phyloP scores from a whole-genome alignment of 1,140 invertebrate species.

The Homalodisca vitripennis region DNA sequence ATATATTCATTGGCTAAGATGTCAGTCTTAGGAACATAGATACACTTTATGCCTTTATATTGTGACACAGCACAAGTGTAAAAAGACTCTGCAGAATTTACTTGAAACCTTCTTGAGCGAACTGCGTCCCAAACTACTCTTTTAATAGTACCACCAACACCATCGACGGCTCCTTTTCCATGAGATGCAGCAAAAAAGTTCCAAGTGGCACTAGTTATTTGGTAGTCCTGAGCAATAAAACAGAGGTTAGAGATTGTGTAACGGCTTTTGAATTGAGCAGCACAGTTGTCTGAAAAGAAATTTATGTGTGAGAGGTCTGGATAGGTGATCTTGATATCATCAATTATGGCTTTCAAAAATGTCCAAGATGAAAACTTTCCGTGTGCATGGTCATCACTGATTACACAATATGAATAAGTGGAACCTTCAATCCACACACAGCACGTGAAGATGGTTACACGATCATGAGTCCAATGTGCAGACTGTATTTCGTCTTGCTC shows the following conservation, averaged over 20 bases:
- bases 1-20: not conserved
- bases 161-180: conserved; percentile 44
- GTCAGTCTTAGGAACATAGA: not conserved
- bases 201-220: conserved; percentile 38
- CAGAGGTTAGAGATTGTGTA: conserved; percentile 30
- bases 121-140: conserved; percentile 13
- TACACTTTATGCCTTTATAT: not conserved
- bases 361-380: conserved; percentile 8
- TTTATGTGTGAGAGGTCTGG: conserved; percentile 17
- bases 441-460: conserved; percentile 21
- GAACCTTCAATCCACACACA: conserved; percentile 10
- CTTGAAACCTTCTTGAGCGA: not conserved
- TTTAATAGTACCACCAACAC: conserved; percentile 39
- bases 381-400: conserved; percentile 20
- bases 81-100: conserved; percentile 1
- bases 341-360: conserved; percentile 14
- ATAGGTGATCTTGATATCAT: conserved; percentile 2
- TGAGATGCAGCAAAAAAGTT: conserved; percentile 46
- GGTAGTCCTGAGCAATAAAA: conserved; percentile 37
- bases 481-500: conserved; percentile 26
- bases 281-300: conserved; percentile 23
- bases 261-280: conserved; percentile 18
- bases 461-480: conserved; percentile 7
- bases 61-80: conserved; percentile 1
- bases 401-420: conserved; percentile 14